phyloP scores from a whole-genome alignment of 2,797 vertebrate genomes.

The Poecilia velifera region DNA sequence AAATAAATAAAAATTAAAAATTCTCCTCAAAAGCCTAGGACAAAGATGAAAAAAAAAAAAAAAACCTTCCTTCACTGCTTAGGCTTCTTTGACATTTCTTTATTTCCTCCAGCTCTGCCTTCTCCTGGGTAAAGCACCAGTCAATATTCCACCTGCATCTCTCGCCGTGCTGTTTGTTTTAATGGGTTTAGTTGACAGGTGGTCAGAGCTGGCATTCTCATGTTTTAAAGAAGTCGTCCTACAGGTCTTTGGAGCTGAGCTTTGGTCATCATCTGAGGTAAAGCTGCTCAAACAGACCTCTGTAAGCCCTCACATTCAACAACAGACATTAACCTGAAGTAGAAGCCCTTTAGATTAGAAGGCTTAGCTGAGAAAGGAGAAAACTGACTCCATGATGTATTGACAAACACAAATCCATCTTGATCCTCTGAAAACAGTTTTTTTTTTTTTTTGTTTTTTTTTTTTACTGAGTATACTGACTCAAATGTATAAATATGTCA shows the following conservation, averaged over 20 bases:
- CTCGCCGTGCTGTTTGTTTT: constrained; percentile 64
- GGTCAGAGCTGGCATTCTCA: constrained; percentile 60
- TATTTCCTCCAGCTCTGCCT: constrained; percentile 29
- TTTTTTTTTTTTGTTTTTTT: not conserved
- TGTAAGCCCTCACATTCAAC: constrained; percentile 48
- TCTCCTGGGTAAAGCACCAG: constrained; percentile 50
- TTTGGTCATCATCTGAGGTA: constrained; percentile 43
- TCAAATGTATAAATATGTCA: constrained; percentile 4
- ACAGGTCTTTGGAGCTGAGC: constrained; percentile 45
- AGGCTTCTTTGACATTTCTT: constrained; percentile 49
- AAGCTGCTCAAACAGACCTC: constrained; percentile 60
- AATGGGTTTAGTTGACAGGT: constrained; percentile 72
- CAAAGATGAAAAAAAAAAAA: constrained; percentile 36
- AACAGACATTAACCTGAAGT: constrained; percentile 51
- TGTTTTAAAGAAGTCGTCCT: constrained; percentile 52
- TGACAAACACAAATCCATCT: constrained; percentile 23
- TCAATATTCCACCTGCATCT: constrained; percentile 72
- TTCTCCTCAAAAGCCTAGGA: constrained; percentile 18
- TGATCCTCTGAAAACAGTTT: constrained; percentile 21
- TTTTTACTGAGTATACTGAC: constrained; percentile 5
- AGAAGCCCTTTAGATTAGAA: constrained; percentile 55
- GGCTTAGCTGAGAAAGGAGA: constrained; percentile 27
- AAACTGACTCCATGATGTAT: constrained; percentile 21
- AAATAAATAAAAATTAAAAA: constrained; percentile 2
- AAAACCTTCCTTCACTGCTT: constrained; percentile 38